Conservation (phyloP, 2,888 invertebrate genomes). For the Mesochorus sp. region DNA sequence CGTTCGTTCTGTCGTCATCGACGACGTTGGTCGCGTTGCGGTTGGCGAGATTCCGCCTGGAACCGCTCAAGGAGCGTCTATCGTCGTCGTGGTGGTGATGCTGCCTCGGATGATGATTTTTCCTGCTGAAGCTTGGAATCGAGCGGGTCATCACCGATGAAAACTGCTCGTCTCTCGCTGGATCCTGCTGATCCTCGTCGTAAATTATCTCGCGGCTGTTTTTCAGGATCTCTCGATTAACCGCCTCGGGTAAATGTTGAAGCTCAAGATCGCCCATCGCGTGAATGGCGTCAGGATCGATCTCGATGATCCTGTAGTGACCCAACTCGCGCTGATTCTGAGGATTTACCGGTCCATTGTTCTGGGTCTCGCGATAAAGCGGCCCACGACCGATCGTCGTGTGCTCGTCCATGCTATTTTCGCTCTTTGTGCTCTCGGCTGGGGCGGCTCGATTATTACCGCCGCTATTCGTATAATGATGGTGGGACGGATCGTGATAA, state of each 20-base stretch:
- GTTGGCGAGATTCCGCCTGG: slow-evolving; percentile 62
- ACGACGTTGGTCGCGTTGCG: slow-evolving; percentile 17
- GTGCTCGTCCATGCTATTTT: slow-evolving; percentile 72
- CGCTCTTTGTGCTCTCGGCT: slow-evolving; percentile 69
- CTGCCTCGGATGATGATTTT: slow-evolving; percentile 46
- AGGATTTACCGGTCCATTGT: slow-evolving; percentile 46
- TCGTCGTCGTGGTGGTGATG: slow-evolving; percentile 68
- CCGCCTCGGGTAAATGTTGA: slow-evolving; percentile 72
- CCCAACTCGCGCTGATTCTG: slow-evolving; percentile 58
- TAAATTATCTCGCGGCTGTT: slow-evolving; percentile 74
- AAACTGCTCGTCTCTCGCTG: slow-evolving; percentile 60
- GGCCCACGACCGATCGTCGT: too few species aligned
- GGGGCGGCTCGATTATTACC: slow-evolving; percentile 62
- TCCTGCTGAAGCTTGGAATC: neutral
- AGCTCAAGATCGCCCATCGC: slow-evolving; percentile 72
- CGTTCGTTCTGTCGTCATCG: slow-evolving; percentile 71
- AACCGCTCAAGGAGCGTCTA: slow-evolving; percentile 69
- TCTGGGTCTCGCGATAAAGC: slow-evolving; percentile 63
- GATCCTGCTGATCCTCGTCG: slow-evolving; percentile 67
- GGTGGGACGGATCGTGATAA: slow-evolving; percentile 59
- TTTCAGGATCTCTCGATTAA: slow-evolving; percentile 73
- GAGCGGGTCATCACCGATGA: slow-evolving; percentile 37
- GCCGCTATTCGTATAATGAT: slow-evolving; percentile 53
- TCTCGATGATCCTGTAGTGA: slow-evolving; percentile 68
- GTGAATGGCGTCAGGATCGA: slow-evolving; percentile 73